A percentile compares a stretch with the other conserved stretches of the same genome.
Conservation (phyloP, 2,797 vertebrate genomes). For the Sebastes cheni region DNA sequence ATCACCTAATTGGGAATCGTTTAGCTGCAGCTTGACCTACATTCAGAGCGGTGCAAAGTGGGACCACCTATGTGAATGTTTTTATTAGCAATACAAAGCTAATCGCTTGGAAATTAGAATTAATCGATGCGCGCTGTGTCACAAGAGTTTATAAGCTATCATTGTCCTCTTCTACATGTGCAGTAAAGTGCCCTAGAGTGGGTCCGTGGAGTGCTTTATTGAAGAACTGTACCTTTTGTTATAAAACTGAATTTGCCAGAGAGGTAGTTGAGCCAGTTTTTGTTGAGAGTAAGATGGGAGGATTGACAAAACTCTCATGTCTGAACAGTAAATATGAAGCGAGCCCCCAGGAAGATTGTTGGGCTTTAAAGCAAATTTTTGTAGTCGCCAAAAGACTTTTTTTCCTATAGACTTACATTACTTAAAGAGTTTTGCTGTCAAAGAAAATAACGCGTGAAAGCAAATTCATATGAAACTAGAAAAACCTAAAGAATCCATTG, state of each 20-base stretch:
- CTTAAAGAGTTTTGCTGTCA: too few species aligned
- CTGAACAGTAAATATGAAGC: background rate
- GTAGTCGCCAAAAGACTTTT: too few species aligned
- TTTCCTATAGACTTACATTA: too few species aligned
- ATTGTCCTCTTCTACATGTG: conserved; percentile 36
- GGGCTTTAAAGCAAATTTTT: too few species aligned
- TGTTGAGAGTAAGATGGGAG: background rate
- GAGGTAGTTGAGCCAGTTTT: background rate
- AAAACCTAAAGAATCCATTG: too few species aligned
- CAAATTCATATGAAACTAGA: too few species aligned
- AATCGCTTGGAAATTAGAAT: conserved; percentile 87
- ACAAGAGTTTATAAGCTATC: conserved; percentile 27
- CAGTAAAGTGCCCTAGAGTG: conserved; percentile 22
- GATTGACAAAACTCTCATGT: background rate
- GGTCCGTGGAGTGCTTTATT: background rate
- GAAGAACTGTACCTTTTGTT: conserved; percentile 12
- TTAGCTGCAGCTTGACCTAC: conserved; percentile 77
- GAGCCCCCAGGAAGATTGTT: too few species aligned
- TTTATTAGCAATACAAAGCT: conserved; percentile 84
- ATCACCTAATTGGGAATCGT: conserved; percentile 70
- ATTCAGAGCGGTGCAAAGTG: conserved; percentile 82
- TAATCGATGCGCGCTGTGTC: conserved; percentile 80
- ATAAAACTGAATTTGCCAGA: background rate
- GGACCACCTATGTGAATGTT: conserved; percentile 83
- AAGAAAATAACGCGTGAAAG: too few species aligned